These are phyloP conservation scores for Synergus umbraculus DNA, from an alignment of 2,888 invertebrate genomes.

Conservation along the genomic window DNA sequence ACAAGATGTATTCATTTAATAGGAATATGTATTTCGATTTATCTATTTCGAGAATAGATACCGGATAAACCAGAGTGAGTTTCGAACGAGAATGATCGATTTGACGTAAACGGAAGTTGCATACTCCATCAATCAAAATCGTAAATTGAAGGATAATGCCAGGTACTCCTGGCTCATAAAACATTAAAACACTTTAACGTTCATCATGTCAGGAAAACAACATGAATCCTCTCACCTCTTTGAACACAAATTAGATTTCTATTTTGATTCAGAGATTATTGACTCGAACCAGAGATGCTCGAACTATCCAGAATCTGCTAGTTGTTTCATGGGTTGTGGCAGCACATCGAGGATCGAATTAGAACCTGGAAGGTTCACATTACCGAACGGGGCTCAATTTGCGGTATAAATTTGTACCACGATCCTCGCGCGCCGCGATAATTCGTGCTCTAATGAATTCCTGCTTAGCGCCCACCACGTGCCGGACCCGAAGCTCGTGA, in stretches of 20 bases:
- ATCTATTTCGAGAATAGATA: neutral
- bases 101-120: neutral
- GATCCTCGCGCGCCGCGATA: constrained; percentile 44
- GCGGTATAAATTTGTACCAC: constrained; percentile 26
- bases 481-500: constrained; percentile 52
- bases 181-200: neutral
- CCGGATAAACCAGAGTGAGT: neutral
- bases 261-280: constrained; percentile 14
- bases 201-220: constrained; percentile 20
- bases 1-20: neutral
- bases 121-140: neutral
- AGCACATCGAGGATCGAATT: constrained; percentile 22
- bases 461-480: constrained; percentile 52
- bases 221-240: neutral
- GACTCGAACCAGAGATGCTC: constrained; percentile 8
- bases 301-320: neutral
- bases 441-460: constrained; percentile 55
- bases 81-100: constrained; percentile 18
- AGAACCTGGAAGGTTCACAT: constrained; percentile 28
- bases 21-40: too few species aligned
- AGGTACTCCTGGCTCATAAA: neutral
- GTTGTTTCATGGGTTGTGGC: neutral
- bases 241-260: constrained; percentile 6
- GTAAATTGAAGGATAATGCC: neutral
- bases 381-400: constrained; percentile 18